Evolutionary conservation across 2,888 invertebrate genomes (phyloP).

Genomic region (Ormyrus rosae): DNA sequence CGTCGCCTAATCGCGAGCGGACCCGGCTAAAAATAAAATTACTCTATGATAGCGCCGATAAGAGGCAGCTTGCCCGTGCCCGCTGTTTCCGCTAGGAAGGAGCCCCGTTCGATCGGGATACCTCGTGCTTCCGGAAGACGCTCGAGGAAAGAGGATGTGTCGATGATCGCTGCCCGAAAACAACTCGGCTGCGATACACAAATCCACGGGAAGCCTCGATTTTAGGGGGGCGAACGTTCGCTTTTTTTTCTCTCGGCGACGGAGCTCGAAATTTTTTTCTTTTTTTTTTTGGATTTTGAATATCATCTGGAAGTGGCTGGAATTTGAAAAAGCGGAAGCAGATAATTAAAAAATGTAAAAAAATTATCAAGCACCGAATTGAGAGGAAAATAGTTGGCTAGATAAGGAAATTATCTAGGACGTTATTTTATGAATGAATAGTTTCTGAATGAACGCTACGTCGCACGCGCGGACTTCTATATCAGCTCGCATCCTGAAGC

Average conservation of each 20-base stretch:
- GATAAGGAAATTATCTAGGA: constrained; percentile 50
- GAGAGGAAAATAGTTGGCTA: constrained; percentile 39
- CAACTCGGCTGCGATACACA: constrained; percentile 10
- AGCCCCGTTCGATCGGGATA: constrained; percentile 45
- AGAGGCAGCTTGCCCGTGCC: constrained; percentile 37
- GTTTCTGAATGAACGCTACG: constrained; percentile 63
- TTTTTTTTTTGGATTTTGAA: neutral
- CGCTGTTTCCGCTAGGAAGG: constrained; percentile 48
- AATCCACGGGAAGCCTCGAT: neutral
- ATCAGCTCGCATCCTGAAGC: constrained; percentile 68
- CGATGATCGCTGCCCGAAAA: constrained; percentile 36
- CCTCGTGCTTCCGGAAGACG: constrained; percentile 41
- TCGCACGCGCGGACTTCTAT: constrained; percentile 62
- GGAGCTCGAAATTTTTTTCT: neutral
- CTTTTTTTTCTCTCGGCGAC: neutral
- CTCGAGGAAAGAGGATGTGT: constrained; percentile 42
- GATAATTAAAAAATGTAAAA: constrained; percentile 45
- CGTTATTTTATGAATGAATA: constrained; percentile 58
- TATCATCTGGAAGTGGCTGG: neutral
- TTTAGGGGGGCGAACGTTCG: neutral
- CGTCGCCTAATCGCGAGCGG: constrained; percentile 11
- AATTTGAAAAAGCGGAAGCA: constrained; percentile 15
- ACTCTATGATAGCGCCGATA: constrained; percentile 55
- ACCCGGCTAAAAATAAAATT: constrained; percentile 48
- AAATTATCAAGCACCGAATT: constrained; percentile 41